A percentile compares a stretch with the other conserved stretches of the same genome.
Evolutionary conservation across 2,888 invertebrate genomes (phyloP).

Genomic region (Mantis religiosa): DNA sequence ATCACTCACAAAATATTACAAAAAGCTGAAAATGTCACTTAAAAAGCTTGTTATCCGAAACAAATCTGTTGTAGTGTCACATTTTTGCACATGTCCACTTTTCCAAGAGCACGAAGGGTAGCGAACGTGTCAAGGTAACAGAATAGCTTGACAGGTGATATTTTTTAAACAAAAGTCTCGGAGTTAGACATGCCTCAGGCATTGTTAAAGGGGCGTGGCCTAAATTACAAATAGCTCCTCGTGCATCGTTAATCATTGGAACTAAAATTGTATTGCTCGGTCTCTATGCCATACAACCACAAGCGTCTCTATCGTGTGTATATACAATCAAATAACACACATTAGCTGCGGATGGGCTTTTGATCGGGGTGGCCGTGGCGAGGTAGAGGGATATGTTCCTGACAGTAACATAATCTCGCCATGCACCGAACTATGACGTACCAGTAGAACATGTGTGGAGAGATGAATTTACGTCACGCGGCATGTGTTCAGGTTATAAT

Average conservation of each 20-base stretch:
- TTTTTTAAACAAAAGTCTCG: neutral
- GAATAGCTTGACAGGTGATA: neutral
- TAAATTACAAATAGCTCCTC: neutral
- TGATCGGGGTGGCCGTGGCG: neutral
- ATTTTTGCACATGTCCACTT: neutral
- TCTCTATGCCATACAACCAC: neutral
- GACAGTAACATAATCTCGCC: neutral
- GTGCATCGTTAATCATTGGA: neutral
- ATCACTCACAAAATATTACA: neutral
- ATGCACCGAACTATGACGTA: neutral
- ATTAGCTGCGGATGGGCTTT: neutral
- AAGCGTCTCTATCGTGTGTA: neutral
- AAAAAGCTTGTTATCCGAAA: neutral
- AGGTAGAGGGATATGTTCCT: neutral
- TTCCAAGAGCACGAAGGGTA: neutral
- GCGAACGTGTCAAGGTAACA: neutral
- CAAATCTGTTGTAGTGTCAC: neutral
- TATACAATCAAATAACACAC: neutral
- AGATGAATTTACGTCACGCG: neutral
- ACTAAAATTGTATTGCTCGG: neutral
- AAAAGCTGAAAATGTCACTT: neutral
- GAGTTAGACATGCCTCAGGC: neutral
- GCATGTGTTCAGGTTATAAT: neutral
- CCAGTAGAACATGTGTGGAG: neutral
- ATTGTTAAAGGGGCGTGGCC: neutral